Base-by-base conservation (phyloP, 2,113 vertebrate genomes). In the Phasianus colchicus region DNA sequence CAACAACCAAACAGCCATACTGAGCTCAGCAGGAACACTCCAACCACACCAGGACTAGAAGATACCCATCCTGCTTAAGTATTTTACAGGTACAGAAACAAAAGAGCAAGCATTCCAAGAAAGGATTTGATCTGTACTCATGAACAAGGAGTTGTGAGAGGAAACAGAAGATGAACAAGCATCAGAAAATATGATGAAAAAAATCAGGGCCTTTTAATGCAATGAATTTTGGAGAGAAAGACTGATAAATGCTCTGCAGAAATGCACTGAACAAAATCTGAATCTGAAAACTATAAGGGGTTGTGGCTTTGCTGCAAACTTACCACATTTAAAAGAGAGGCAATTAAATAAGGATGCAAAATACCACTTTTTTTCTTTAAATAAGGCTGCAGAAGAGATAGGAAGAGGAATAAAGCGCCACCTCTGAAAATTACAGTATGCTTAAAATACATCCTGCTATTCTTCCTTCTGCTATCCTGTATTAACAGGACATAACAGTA, bases 241-340 rank as follows among this genome's bases (percentile, higher is more conserved):
- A 34, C 91, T 82, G 42, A 64, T 0, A 64, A 38, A 71, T 2
- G 0, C 30, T 52, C 70, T 74, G 54, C 73, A 86, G 70, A 88
- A 57, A 32, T 75, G 70, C 61, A 45, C 2, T 67, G 73, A 77
- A 72, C 42, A 12, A 88, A 22, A 83, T 52, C 54, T 40, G 3
- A 83, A 79, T 64, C 76, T 66, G 70, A 82, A 82, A 79, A 38
- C 40, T 54, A 75, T 34, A 60, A 40, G 74, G 71, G 34, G 66
- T 64, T 64, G 73, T 60, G 86, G 36, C 55, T 70, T 65, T 43
- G 30, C 48, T 78, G 88, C 55, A 92, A 90, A 83, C 55, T 27
- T 6, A 57, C 36, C 36, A 45, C 0, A 0, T 11, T 69, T 47
- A 86, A 81, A 42, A 67, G 42, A 70, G n/a, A 47, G 19, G 19